Percentiles rank a stretch among this genome's conserved stretches.
Evolutionary conservation across 1,140 invertebrate species (phyloP).

Genomic region (Holotrichia oblita): DNA sequence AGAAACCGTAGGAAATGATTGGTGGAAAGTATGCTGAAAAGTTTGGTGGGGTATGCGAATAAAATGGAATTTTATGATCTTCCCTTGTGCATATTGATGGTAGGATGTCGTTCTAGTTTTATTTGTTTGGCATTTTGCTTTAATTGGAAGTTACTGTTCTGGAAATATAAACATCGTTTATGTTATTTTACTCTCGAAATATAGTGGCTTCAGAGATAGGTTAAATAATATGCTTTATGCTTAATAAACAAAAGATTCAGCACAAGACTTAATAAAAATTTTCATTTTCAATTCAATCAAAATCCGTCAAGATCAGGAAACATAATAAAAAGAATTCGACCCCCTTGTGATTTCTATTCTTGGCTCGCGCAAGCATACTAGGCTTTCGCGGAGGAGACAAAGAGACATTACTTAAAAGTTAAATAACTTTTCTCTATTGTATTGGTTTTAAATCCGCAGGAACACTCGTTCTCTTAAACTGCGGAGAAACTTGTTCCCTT

Average conservation of each 20-base stretch:
- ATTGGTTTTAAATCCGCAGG: conserved; percentile 16
- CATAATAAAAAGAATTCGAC: background rate
- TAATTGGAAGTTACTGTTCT: background rate
- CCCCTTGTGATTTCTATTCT: background rate
- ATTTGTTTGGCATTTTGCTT: background rate
- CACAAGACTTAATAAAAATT: background rate
- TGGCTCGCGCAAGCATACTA: background rate
- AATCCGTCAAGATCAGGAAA: background rate
- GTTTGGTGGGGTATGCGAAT: background rate
- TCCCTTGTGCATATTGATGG: background rate
- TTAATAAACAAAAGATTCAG: too few species aligned
- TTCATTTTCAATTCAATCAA: background rate
- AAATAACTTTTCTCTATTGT: conserved; percentile 17
- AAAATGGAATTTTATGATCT: conserved; percentile 1
- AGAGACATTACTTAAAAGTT: conserved; percentile 5
- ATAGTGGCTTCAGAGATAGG: background rate
- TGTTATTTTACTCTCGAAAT: too few species aligned
- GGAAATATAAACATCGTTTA: background rate
- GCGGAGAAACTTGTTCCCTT: background rate
- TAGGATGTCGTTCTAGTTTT: background rate
- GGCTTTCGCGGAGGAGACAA: too few species aligned
- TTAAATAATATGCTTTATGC: background rate
- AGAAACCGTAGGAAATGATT: background rate
- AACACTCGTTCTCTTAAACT: background rate
- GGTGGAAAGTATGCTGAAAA: background rate